These are phyloP conservation scores for Caranx melampygus DNA, from an alignment of 2,113 vertebrate species.

Conservation along the genomic window DNA sequence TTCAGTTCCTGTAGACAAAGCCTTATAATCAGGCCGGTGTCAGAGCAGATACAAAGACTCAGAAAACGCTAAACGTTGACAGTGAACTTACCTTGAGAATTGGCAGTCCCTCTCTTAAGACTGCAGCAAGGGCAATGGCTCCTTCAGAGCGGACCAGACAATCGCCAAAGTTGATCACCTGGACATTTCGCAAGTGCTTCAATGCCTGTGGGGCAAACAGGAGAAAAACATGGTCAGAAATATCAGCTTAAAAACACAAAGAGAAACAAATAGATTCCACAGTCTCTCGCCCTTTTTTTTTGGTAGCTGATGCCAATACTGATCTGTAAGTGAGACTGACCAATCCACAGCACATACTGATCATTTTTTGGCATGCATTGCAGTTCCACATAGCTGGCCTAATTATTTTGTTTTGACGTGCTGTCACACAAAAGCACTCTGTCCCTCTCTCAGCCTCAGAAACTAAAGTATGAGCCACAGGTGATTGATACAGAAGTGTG, in stretches of 20 bases:
- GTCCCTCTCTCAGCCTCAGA: too few species aligned
- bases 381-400: too few species aligned
- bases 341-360: too few species aligned
- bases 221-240: not conserved
- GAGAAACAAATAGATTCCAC: too few species aligned
- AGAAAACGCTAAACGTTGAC: not conserved
- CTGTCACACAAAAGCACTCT: not conserved
- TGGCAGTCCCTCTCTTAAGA: constrained; percentile 90
- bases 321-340: too few species aligned
- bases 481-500: too few species aligned
- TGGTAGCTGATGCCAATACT: too few species aligned
- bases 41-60: not conserved
- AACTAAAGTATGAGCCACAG: not conserved
- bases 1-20: constrained; percentile 89
- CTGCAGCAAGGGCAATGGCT: constrained; percentile 90
- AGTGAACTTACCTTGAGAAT: constrained; percentile 86
- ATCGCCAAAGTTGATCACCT: constrained; percentile 97
- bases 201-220: constrained; percentile 83
- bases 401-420: too few species aligned
- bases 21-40: not conserved
- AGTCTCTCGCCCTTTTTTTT: too few species aligned
- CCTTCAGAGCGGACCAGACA: constrained; percentile 96
- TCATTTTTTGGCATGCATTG: too few species aligned
- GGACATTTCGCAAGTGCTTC: constrained; percentile 89
- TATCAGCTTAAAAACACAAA: not conserved